Percentiles rank a stretch among this genome's conserved stretches.
These are phyloP conservation scores for Ophiodon elongatus DNA, from an alignment of 2,113 vertebrate genomes.

Conservation along the genomic window DNA sequence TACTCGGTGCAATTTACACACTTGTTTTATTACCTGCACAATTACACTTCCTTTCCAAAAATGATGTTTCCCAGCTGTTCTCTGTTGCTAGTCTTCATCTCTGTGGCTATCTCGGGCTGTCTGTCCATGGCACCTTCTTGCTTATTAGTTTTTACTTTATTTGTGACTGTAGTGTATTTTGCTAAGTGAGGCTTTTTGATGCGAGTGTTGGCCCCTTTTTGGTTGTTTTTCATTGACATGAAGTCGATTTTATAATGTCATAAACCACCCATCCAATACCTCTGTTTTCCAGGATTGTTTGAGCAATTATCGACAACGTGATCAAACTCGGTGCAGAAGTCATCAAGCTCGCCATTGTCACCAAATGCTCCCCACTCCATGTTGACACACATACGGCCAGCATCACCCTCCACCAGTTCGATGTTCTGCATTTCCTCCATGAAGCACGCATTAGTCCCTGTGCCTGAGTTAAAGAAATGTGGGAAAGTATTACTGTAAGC, in stretches of 20 bases:
- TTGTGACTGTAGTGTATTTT: too few species aligned
- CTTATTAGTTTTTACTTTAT: not conserved
- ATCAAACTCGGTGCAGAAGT: conserved; percentile 91
- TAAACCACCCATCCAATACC: conserved; percentile 76
- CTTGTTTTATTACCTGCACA: too few species aligned
- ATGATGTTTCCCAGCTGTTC: too few species aligned
- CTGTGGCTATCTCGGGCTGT: not conserved
- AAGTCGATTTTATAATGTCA: not conserved
- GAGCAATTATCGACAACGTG: conserved; percentile 89
- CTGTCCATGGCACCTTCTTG: not conserved
- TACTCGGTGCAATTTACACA: too few species aligned
- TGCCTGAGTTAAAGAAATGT: conserved; percentile 82
- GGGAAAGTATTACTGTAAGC: not conserved
- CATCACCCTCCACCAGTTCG: conserved; percentile 91
- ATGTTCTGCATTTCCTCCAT: conserved; percentile 98
- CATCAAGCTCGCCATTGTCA: conserved; percentile 90
- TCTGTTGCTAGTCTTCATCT: too few species aligned
- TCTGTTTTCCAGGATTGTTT: conserved; percentile 91
- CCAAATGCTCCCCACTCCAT: conserved; percentile 99
- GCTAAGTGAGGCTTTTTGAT: not conserved
- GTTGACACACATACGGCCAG: conserved; percentile 95
- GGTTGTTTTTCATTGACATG: not conserved
- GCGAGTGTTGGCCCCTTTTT: not conserved
- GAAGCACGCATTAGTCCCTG: conserved; percentile 95
- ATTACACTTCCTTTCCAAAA: too few species aligned